These are phyloP conservation scores for Vulpes lagopus DNA, from an alignment of 2,113 vertebrate genomes.

Conservation along the genomic window DNA sequence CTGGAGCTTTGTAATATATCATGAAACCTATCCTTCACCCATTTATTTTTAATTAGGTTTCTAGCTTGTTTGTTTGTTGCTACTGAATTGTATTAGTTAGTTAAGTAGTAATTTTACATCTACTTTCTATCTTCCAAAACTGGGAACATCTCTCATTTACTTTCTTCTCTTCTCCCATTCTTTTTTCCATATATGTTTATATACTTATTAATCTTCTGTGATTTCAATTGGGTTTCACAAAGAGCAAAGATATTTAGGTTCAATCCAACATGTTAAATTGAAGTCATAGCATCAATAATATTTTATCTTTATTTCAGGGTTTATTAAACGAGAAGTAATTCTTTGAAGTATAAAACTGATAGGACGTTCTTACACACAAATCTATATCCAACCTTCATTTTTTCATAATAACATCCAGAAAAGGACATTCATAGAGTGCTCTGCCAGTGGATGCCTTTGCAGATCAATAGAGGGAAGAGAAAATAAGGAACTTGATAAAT, in stretches of 20 bases:
- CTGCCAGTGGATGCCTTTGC: background rate
- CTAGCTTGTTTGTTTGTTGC: background rate
- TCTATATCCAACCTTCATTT: background rate
- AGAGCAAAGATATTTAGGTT: background rate
- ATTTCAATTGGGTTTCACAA: constrained; percentile 4
- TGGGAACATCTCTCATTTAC: background rate
- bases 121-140: constrained; percentile 19
- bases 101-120: background rate
- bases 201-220: background rate
- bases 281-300: background rate
- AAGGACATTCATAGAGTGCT: background rate
- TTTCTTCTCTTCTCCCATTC: background rate
- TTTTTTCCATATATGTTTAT: background rate
- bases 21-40: background rate
- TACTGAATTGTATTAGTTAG: background rate
- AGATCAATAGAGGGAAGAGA: background rate
- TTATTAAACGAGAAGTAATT: constrained; percentile 11
- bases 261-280: background rate
- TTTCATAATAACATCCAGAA: background rate
- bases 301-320: background rate
- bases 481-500: constrained; percentile 17
- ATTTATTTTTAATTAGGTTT: background rate
- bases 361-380: background rate
- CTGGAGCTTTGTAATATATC: background rate
- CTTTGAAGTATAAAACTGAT: background rate